Conservation (phyloP, 2,888 invertebrate species). For the Noctua fimbriata region DNA sequence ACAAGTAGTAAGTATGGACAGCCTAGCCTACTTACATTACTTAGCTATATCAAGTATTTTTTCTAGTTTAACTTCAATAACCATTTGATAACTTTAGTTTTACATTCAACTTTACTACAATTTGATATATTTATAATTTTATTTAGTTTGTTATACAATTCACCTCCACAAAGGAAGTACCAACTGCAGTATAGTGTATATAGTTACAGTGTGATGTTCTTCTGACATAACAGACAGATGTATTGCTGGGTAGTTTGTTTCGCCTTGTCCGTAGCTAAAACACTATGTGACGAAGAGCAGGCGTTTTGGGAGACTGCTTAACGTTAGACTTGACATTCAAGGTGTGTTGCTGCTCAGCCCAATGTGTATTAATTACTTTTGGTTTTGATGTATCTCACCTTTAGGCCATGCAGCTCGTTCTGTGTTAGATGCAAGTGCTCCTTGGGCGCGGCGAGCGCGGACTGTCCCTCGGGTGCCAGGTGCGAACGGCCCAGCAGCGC, state of each 20-base stretch:
- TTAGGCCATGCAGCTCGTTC: conserved; percentile 94
- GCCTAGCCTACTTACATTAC: too few species aligned
- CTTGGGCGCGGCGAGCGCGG: conserved; percentile 78
- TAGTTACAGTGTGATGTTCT: too few species aligned
- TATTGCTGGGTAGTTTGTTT: background rate
- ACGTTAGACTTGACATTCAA: background rate
- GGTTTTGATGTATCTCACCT: conserved; percentile 83
- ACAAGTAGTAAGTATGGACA: too few species aligned
- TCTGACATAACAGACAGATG: background rate
- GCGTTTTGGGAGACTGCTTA: background rate
- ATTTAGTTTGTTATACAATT: too few species aligned
- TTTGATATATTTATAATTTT: too few species aligned
- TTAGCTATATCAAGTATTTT: too few species aligned
- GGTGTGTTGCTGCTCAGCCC: background rate
- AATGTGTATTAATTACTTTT: background rate
- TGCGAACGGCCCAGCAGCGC: conserved; percentile 96
- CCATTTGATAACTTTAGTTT: too few species aligned
- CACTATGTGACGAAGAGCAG: background rate
- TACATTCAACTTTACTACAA: too few species aligned
- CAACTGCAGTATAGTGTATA: too few species aligned
- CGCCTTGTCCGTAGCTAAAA: background rate
- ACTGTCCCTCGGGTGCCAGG: conserved; percentile 88
- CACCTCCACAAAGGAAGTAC: too few species aligned
- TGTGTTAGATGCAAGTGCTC: conserved; percentile 95
- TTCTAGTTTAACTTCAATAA: too few species aligned